Conservation (phyloP, 2,113 vertebrate species). For the Apteryx mantelli region DNA sequence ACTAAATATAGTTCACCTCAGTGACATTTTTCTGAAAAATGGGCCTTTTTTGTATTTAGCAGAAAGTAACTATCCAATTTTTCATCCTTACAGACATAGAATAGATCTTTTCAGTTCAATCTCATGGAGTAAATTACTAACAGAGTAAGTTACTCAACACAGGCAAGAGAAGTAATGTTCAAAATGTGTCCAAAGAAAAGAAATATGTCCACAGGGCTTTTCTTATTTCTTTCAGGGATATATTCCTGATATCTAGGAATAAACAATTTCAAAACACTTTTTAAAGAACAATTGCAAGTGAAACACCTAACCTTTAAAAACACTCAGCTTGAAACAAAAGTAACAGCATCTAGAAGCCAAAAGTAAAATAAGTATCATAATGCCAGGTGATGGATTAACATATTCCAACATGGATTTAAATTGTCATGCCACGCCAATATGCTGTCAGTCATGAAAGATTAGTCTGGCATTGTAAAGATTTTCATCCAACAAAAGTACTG, state of each 20-base stretch:
- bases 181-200: background rate
- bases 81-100: background rate
- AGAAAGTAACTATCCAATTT: background rate
- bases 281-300: conserved; percentile 27
- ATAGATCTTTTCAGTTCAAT: background rate
- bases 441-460: conserved; percentile 80
- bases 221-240: background rate
- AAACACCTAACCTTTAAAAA: conserved; percentile 61
- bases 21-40: background rate
- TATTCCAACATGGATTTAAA: conserved; percentile 75
- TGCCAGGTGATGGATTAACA: conserved; percentile 77
- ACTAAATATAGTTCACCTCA: background rate
- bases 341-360: conserved; percentile 56
- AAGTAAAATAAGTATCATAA: conserved; percentile 61
- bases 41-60: background rate
- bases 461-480: conserved; percentile 75
- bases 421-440: conserved; percentile 75
- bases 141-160: background rate
- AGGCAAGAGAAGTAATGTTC: background rate
- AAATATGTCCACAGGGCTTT: background rate
- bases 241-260: conserved; percentile 3
- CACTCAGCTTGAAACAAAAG: conserved; percentile 69
- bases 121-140: background rate
- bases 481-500: conserved; percentile 74
- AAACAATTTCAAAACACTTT: conserved; percentile 42